These are phyloP conservation scores for Dendroctonus valens DNA, from an alignment of 1,140 invertebrate genomes.

Conservation along the genomic window DNA sequence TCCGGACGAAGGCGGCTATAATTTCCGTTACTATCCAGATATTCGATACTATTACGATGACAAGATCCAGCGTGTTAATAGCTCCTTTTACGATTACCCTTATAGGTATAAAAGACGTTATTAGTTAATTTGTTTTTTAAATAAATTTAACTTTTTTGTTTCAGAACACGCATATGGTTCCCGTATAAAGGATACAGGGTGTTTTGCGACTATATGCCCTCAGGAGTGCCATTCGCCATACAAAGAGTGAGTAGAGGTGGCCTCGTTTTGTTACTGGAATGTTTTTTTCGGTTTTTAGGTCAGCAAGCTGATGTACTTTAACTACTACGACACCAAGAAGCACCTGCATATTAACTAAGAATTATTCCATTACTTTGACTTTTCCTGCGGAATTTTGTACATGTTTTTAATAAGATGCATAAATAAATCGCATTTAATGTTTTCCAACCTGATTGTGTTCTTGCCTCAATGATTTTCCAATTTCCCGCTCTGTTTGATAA, in stretches of 20 bases:
- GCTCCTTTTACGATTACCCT: conserved; percentile 33
- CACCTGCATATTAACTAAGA: conserved; percentile 21
- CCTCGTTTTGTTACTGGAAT: neutral
- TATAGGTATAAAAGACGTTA: conserved; percentile 16
- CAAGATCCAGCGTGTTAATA: conserved; percentile 31
- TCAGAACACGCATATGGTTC: conserved; percentile 33
- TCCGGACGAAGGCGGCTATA: conserved; percentile 35
- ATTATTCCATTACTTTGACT: too few relatives aligned
- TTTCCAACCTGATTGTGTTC: neutral
- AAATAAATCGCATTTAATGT: neutral
- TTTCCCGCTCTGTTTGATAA: neutral
- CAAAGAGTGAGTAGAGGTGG: conserved; percentile 30
- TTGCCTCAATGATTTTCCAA: neutral
- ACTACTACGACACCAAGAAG: conserved; percentile 28
- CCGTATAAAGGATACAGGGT: conserved; percentile 33
- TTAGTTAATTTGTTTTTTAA: too few relatives aligned
- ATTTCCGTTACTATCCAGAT: conserved; percentile 35
- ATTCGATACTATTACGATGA: conserved; percentile 38
- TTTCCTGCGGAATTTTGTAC: neutral
- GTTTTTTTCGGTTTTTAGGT: conserved; percentile 19
- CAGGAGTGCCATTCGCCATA: conserved; percentile 28
- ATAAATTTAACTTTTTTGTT: neutral
- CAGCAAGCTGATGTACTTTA: conserved; percentile 30
- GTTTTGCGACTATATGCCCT: conserved; percentile 35
- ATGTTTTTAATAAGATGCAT: neutral